Base-by-base conservation (phyloP, 2,888 invertebrate species). In the Lymantria monacha region DNA sequence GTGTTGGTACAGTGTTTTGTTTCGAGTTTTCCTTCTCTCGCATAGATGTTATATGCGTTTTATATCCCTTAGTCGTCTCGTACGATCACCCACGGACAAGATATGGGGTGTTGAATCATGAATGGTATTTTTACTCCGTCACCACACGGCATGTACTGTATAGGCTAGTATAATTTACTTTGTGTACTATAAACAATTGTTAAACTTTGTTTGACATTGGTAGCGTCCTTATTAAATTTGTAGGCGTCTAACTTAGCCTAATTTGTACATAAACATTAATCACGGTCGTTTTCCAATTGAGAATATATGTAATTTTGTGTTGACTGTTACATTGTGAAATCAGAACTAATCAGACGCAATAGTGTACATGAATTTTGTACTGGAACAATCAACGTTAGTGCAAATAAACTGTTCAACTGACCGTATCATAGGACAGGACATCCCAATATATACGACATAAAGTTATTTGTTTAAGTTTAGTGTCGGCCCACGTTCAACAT, bases 401-500 rank as follows among this genome's bases (percentile, higher is more conserved):
- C 67, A 66, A 67, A 69, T 69, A 69, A 66, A 70, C 69, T 62
- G 63, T 56, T 62, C 61, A 59, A 56, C 42, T 10, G 15, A 3
- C 63, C 53, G 61, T 72, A 71, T 60, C 50, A 49, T 46, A 63
- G 72, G 72, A 83, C 86, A 87, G 90, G 90, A 91, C 86, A 86
- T 87, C 86, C 87, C 88, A 87, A 87, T 88, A 85, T 85, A 89
- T 79, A 63, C 72, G 81, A 72, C 82, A 78, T 87, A 85, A 87
- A 86, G 83, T 86, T 91, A 89, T 91, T 89, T 89, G 85, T 88
- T 87, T 89, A 88, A 87, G 86, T 89, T 89, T 89, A 91, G 80
- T 83, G 78, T 63, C 88, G 53, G 59, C 90, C 90, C 87, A 91
- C 90, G 83, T 81, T 38, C 33, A 37, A 73, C 70, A 56, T 61